phyloP scores from a whole-genome alignment of 2,797 vertebrate species.

The Pelochelys cantorii region DNA sequence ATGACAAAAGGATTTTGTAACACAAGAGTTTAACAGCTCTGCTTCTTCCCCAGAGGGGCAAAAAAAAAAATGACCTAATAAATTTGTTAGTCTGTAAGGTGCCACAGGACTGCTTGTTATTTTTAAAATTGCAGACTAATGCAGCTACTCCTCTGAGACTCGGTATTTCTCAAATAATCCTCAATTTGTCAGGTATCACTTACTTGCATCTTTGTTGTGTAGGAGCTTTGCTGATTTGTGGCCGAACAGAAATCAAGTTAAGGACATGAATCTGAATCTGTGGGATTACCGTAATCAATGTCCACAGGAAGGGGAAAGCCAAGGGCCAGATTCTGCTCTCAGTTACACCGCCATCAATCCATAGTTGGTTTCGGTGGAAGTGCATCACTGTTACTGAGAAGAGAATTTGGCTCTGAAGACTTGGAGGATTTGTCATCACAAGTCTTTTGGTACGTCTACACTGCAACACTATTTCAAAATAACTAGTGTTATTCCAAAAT shows the following conservation, averaged over 20 bases:
- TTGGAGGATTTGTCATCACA: neutral
- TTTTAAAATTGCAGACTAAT: too few species aligned
- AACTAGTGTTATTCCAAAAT: too few species aligned
- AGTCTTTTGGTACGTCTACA: neutral
- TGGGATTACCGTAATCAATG: neutral
- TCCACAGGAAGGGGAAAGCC: neutral
- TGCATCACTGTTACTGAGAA: neutral
- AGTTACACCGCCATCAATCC: neutral
- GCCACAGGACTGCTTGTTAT: too few species aligned
- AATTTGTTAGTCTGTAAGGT: too few species aligned
- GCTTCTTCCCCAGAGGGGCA: neutral
- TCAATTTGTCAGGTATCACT: neutral
- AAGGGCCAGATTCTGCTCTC: neutral
- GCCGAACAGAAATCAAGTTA: neutral
- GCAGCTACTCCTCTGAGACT: neutral
- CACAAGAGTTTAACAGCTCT: neutral
- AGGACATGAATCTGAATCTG: neutral
- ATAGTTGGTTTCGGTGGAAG: conserved; percentile 9
- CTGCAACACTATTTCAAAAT: too few species aligned
- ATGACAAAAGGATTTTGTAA: neutral
- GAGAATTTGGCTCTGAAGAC: neutral
- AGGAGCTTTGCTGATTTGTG: neutral
- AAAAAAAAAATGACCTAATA: neutral
- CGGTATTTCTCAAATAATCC: neutral
- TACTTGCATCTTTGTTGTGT: neutral